These are phyloP conservation scores for Alosa sapidissima DNA, from an alignment of 2,797 vertebrate genomes.

Conservation along the genomic window DNA sequence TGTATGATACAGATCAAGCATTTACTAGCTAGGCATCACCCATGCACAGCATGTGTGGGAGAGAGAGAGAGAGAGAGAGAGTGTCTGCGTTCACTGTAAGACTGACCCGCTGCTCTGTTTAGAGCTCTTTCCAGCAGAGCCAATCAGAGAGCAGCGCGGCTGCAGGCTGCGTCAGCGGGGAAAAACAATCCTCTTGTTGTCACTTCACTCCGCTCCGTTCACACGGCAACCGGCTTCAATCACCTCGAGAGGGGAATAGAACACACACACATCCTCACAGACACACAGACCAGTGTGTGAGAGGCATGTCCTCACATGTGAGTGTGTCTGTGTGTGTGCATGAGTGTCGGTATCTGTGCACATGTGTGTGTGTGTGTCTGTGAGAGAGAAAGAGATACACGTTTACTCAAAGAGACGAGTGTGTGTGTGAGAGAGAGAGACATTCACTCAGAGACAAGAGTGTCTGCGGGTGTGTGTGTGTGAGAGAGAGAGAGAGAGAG, in stretches of 20 bases:
- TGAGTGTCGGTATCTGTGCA: too few species aligned
- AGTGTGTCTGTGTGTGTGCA: too few species aligned
- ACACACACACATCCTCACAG: constrained; percentile 2
- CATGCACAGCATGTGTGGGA: too few species aligned
- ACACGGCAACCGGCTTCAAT: too few species aligned
- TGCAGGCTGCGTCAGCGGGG: not conserved
- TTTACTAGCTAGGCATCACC: too few species aligned
- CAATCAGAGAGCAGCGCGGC: not conserved
- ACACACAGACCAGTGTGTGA: not conserved
- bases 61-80: too few species aligned
- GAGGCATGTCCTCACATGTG: too few species aligned
- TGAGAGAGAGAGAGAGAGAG: not conserved
- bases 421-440: not conserved
- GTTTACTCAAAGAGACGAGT: too few species aligned
- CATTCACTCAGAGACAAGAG: too few species aligned
- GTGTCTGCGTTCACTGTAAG: not conserved
- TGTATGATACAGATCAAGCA: too few species aligned
- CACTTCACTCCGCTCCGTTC: not conserved
- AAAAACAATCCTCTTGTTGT: not conserved
- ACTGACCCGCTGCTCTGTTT: not conserved
- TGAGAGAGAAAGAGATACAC: not conserved
- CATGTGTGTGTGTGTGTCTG: too few species aligned
- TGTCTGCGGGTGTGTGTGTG: not conserved
- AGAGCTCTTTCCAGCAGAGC: not conserved
- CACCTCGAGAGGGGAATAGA: too few species aligned